These are phyloP conservation scores for Leptinotarsa peninsularis DNA, from an alignment of 2,888 invertebrate species.

Conservation along the genomic window DNA sequence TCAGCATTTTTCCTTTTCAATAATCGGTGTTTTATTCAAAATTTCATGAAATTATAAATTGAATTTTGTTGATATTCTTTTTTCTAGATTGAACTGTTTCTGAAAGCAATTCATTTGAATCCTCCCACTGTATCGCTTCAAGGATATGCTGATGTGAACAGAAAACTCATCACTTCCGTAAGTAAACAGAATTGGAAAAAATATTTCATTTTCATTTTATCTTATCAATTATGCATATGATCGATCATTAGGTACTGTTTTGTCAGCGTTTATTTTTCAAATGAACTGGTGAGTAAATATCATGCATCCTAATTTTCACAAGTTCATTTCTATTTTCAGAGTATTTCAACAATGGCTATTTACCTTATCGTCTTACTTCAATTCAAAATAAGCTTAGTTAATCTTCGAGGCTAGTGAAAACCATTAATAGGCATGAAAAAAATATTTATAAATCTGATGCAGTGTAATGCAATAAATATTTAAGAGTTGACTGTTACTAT, in stretches of 20 bases:
- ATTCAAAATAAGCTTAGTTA: slow-evolving; percentile 71
- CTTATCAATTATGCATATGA: no score
- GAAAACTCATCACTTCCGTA: slow-evolving; percentile 75
- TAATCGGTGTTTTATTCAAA: no score
- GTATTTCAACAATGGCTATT: slow-evolving; percentile 74
- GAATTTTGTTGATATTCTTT: slow-evolving; percentile 1
- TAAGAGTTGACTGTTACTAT: no score
- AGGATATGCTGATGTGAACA: slow-evolving; percentile 75
- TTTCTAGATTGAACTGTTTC: slow-evolving; percentile 74
- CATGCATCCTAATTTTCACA: no score
- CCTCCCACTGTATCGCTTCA: slow-evolving; percentile 77
- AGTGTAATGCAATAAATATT: no score
- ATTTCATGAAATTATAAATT: no score
- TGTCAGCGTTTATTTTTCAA: no score
- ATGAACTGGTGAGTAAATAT: no score
- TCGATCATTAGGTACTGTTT: no score
- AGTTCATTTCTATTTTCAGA: slow-evolving; percentile 64
- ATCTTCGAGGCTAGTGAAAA: slow-evolving; percentile 40
- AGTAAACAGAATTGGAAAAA: slow-evolving; percentile 50
- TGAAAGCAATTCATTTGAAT: slow-evolving; percentile 78
- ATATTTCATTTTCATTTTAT: neutral
- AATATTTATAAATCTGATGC: no score
- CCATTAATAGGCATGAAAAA: neutral
- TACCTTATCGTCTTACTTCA: slow-evolving; percentile 76
- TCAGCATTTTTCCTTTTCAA: no score